A percentile compares a stretch with the other conserved stretches of the same genome.
Evolutionary conservation across 2,797 vertebrate species (phyloP).

Genomic region (Gymnocypris eckloni): DNA sequence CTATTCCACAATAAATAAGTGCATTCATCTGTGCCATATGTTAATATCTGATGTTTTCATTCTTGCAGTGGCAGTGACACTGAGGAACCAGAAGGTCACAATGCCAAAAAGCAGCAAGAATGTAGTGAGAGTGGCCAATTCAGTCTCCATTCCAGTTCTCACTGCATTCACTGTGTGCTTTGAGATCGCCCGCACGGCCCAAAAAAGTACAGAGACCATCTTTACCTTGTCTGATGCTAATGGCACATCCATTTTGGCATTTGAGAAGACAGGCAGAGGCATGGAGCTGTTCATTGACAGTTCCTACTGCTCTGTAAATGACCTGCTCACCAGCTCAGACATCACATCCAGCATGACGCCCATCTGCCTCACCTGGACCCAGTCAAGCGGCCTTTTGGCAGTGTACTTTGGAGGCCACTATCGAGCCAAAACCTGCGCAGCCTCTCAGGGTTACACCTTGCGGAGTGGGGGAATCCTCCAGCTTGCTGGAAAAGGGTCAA

Average conservation of each 20-base stretch:
- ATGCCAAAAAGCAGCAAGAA: conserved; percentile 72
- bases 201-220: conserved; percentile 75
- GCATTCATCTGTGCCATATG: not conserved
- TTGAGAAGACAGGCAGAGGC: conserved; percentile 70
- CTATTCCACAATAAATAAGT: not conserved
- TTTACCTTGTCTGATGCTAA: conserved; percentile 80
- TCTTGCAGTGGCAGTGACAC: conserved; percentile 82
- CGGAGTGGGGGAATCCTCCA: conserved; percentile 77
- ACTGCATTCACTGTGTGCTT: conserved; percentile 89
- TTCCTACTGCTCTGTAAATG: conserved; percentile 75
- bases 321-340: conserved; percentile 68
- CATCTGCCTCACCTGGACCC: conserved; percentile 84
- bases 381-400: conserved; percentile 69
- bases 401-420: conserved; percentile 75
- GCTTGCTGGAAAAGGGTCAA: conserved; percentile 77
- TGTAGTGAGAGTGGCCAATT: conserved; percentile 72
- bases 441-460: conserved; percentile 68
- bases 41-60: conserved; percentile 19
- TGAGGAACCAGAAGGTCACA: conserved; percentile 92
- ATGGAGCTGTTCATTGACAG: conserved; percentile 77
- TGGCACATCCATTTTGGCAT: conserved; percentile 69
- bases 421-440: conserved; percentile 69
- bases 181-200: conserved; percentile 78
- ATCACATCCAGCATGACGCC: conserved; percentile 80
- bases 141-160: conserved; percentile 80